Evolutionary conservation across 2,113 vertebrate species (phyloP).

Genomic region (cat (Felis catus)): F.catus_Fca126_mat1.0 CM031425.1:20229501-20230000

Average conservation of each 20-base stretch:
- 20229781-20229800: neutral
- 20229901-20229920: neutral
- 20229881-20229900: neutral
- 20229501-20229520: neutral
- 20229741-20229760: neutral
- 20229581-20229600: neutral
- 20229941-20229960: neutral
- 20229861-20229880: conserved; percentile 13
- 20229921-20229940: neutral
- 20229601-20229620: neutral
- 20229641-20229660: neutral
- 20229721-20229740: neutral
- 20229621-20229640: neutral
- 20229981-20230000: neutral
- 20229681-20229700: neutral
- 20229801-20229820: neutral
- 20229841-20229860: neutral
- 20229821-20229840: neutral
- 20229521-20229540: neutral
- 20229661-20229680: neutral
- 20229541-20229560: neutral
- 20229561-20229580: neutral
- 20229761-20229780: neutral
- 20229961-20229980: neutral
- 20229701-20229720: neutral